These are phyloP conservation scores for Trichogramma dendrolimi DNA, from an alignment of 2,888 invertebrate genomes.

Conservation along the genomic window DNA sequence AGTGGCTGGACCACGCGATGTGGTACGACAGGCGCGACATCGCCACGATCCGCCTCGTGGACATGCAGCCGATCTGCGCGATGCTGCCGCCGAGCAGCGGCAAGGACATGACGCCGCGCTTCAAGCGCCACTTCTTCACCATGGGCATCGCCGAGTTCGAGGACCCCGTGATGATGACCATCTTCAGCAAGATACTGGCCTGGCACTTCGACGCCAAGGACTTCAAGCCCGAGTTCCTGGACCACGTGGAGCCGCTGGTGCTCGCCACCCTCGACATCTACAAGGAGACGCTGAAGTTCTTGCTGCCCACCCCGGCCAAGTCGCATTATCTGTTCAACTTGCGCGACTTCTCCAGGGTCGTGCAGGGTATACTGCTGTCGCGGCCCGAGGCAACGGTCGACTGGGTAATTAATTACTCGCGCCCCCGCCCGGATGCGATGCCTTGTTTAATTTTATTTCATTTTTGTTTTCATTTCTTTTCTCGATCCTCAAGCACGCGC, in stretches of 20 bases:
- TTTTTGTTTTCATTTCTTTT: constrained; percentile 14
- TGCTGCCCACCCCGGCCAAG: constrained; percentile 88
- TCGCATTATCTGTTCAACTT: constrained; percentile 94
- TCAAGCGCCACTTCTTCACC: constrained; percentile 77
- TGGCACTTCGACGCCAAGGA: constrained; percentile 92
- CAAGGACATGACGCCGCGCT: constrained; percentile 78
- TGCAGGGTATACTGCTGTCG: constrained; percentile 84
- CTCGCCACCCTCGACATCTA: constrained; percentile 81
- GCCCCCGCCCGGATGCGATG: not conserved
- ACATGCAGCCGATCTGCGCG: constrained; percentile 83
- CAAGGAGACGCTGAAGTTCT: constrained; percentile 70
- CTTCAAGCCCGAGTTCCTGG: constrained; percentile 84
- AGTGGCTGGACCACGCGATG: constrained; percentile 83
- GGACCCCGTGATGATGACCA: constrained; percentile 75
- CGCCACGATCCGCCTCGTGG: constrained; percentile 72
- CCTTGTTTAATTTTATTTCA: not conserved
- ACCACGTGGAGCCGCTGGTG: constrained; percentile 80
- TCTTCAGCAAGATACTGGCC: constrained; percentile 81
- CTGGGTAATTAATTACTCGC: constrained; percentile 47
- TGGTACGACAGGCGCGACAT: constrained; percentile 87
- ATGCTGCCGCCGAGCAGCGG: constrained; percentile 82
- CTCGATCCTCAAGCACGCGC: constrained; percentile 58
- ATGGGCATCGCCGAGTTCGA: constrained; percentile 85
- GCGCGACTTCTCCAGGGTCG: constrained; percentile 87
- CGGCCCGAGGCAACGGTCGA: constrained; percentile 84